Evolutionary conservation across 2,888 invertebrate species (phyloP).

Genomic region (Andrena minutula): DNA sequence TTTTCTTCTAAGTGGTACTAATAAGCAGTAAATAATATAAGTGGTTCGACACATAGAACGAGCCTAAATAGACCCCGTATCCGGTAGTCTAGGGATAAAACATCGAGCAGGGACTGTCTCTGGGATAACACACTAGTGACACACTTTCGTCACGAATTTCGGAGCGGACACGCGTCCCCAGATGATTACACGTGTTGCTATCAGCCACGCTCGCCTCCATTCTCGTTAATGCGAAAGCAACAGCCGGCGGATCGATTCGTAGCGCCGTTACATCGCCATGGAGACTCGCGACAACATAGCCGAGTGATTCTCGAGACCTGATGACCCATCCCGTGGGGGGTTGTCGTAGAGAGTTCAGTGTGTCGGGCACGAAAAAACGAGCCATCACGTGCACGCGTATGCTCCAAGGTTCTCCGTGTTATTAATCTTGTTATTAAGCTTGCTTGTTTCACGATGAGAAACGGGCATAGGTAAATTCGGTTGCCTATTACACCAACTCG

Average conservation of each 20-base stretch:
- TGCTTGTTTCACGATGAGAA: neutral
- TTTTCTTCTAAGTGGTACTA: too few species aligned
- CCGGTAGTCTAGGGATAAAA: too few species aligned
- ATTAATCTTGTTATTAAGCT: neutral
- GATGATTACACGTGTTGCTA: constrained; percentile 53
- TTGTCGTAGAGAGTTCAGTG: constrained; percentile 47
- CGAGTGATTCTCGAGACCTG: constrained; percentile 56
- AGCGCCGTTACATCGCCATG: constrained; percentile 65
- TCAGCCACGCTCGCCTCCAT: constrained; percentile 43
- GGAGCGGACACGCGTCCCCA: constrained; percentile 25
- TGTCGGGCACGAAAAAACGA: constrained; percentile 40
- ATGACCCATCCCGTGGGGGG: constrained; percentile 53
- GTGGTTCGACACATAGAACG: too few species aligned
- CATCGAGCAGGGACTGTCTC: too few species aligned
- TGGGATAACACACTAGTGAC: constrained; percentile 11
- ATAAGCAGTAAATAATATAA: too few species aligned
- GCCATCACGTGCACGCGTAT: constrained; percentile 35
- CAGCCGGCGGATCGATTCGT: constrained; percentile 59
- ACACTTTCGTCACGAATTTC: constrained; percentile 29
- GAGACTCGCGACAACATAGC: constrained; percentile 69
- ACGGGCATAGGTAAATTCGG: too few species aligned
- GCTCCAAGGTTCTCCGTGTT: neutral
- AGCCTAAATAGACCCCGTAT: too few species aligned
- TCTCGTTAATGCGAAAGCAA: constrained; percentile 51
- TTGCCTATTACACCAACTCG: too few species aligned